A percentile compares a stretch with the other conserved stretches of the same genome.
These are phyloP conservation scores for Falco columbarius DNA, from an alignment of 2,797 vertebrate species.

Conservation along the genomic window DNA sequence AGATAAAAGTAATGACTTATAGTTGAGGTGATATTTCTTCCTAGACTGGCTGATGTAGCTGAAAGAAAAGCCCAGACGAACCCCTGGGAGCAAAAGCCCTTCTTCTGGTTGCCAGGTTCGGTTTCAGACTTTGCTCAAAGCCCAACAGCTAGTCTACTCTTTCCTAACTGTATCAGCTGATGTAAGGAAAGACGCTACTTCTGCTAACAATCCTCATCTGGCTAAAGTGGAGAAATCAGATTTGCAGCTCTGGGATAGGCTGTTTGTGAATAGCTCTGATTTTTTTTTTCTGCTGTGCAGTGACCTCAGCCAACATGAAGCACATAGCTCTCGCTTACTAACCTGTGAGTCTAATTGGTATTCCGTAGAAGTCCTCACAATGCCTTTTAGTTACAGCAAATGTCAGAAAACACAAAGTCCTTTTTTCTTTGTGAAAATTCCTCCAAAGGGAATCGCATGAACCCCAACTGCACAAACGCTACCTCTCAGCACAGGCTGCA, in stretches of 20 bases:
- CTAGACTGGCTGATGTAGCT: not conserved
- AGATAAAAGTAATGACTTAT: not conserved
- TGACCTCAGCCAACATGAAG: conserved; percentile 14
- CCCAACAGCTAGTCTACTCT: not conserved
- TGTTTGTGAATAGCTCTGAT: conserved; percentile 30
- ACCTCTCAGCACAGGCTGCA: not conserved
- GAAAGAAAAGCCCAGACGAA: not conserved
- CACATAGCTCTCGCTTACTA: not conserved
- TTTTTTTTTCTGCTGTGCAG: conserved; percentile 29
- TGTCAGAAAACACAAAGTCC: conserved; percentile 54
- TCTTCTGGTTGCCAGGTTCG: not conserved
- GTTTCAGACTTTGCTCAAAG: conserved; percentile 11
- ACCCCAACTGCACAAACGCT: not conserved
- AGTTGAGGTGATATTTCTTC: not conserved
- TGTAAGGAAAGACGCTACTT: not conserved
- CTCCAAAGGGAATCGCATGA: conserved; percentile 5
- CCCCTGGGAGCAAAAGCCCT: not conserved
- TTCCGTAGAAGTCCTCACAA: conserved; percentile 47
- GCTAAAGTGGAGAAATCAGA: conserved; percentile 34
- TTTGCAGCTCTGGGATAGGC: conserved; percentile 7
- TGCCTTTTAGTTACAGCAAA: conserved; percentile 42
- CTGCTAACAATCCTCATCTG: not conserved
- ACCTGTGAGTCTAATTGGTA: conserved; percentile 46
- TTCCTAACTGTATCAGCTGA: not conserved
- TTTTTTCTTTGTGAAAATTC: conserved; percentile 35